Percentiles rank a stretch among this genome's conserved stretches.
Evolutionary conservation across 2,888 invertebrate species (phyloP).

Genomic region (Papilio demoleus): DNA sequence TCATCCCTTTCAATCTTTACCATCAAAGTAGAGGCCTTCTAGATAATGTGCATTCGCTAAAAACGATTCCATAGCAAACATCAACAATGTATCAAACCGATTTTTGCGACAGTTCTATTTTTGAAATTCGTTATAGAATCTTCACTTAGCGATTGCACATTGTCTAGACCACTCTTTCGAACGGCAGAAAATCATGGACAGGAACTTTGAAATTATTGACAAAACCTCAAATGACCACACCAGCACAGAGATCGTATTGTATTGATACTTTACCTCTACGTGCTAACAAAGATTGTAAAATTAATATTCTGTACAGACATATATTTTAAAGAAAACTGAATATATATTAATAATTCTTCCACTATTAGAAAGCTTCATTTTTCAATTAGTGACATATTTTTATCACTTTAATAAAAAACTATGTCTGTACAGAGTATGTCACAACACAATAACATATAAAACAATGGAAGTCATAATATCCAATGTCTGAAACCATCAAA

Average conservation of each 20-base stretch:
- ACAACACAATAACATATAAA: slow-evolving; percentile 15
- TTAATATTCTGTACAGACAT: slow-evolving; percentile 16
- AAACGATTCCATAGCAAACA: no score
- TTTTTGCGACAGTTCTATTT: no score
- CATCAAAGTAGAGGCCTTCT: no score
- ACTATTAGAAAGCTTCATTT: no score
- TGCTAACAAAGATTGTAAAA: slow-evolving; percentile 43
- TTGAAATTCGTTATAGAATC: no score
- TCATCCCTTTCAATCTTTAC: neutral
- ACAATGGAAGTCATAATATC: slow-evolving; percentile 36
- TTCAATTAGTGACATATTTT: neutral
- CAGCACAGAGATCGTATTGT: slow-evolving; percentile 68
- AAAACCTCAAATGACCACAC: slow-evolving; percentile 57
- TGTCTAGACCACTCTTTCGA: no score
- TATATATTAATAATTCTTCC: no score
- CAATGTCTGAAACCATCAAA: slow-evolving; percentile 35
- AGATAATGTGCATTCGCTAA: no score
- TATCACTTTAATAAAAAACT: neutral
- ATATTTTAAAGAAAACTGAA: neutral
- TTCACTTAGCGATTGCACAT: no score
- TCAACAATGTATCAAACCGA: no score
- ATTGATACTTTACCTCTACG: slow-evolving; percentile 70
- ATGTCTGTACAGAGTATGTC: neutral
- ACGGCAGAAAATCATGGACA: neutral
- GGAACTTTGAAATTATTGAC: slow-evolving; percentile 11